These are phyloP conservation scores for Puntigrus tetrazona DNA, from an alignment of 2,113 vertebrate genomes.

Conservation along the genomic window DNA sequence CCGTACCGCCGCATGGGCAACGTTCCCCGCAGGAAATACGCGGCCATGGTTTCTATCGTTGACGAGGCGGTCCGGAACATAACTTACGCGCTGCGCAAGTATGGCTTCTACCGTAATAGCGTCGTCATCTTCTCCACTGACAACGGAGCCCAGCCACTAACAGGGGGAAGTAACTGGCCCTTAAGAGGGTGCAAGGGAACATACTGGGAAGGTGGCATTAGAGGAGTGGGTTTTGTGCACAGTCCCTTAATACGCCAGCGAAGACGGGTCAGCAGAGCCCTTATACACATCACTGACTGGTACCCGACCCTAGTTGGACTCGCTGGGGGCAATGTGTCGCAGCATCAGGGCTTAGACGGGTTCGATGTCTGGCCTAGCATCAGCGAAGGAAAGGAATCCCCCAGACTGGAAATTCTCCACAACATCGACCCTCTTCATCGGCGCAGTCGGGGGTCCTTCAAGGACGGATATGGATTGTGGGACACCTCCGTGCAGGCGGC, in stretches of 20 bases:
- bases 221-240: slow-evolving; percentile 93
- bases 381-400: slow-evolving; percentile 88
- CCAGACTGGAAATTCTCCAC: slow-evolving; percentile 90
- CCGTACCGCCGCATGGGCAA: slow-evolving; percentile 88
- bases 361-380: slow-evolving; percentile 90
- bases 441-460: slow-evolving; percentile 86
- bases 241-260: slow-evolving; percentile 89
- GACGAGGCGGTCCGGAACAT: slow-evolving; percentile 95
- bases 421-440: slow-evolving; percentile 95
- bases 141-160: slow-evolving; percentile 93
- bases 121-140: slow-evolving; percentile 93
- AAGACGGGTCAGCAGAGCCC: slow-evolving; percentile 82
- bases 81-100: slow-evolving; percentile 91
- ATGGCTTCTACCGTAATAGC: slow-evolving; percentile 93
- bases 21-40: slow-evolving; percentile 88
- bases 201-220: slow-evolving; percentile 95
- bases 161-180: slow-evolving; percentile 95
- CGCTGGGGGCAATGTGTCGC: slow-evolving; percentile 84
- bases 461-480: slow-evolving; percentile 88
- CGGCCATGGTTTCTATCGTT: slow-evolving; percentile 95
- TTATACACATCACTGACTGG: slow-evolving; percentile 98
- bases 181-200: slow-evolving; percentile 95
- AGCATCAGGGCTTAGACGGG: slow-evolving; percentile 82
- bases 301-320: slow-evolving; percentile 91
- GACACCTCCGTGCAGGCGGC: slow-evolving; percentile 93